Evolutionary conservation across 2,113 vertebrate genomes (phyloP), one percentile per base, ranked within the genome.

Genomic region (Candoia aspera): DNA sequence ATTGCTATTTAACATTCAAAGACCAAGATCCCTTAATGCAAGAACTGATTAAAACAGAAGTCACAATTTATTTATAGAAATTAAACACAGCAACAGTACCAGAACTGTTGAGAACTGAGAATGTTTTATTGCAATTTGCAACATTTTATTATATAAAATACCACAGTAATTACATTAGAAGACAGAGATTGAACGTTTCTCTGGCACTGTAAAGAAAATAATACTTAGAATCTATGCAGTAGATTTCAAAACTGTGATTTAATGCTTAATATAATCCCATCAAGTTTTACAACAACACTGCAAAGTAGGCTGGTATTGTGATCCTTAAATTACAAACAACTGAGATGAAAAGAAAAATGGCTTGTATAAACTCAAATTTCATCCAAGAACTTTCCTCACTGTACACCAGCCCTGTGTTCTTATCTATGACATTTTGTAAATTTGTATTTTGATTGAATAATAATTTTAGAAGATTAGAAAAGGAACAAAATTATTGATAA

Each of bases 1-100:
- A 94, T 93, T 89, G 24, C 0, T 59, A 92, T 94, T 92, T 96
- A 96, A 95, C 92, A 95, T 95, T 94, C 92, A 59, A 91, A 95
- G 93, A 64, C 95, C 79, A 89, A 0, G 49, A 92, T 93, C 91
- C 94, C 90, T 92, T n/a, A 92, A 93, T 92, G 94, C 93, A 87
- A 26, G n/a, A 87, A 87, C 93, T 95, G 94, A 94, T 96, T 93
- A 93, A 94, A 55, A 91, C 0, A 91, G 46, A 93, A 87, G 3
- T 0, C n/a, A 37, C 94, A 59, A 0, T 79, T 79, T 93, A 59
- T 89, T 94, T 93, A 87, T 93, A 88, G 87, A 57, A 92, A 64
- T 57, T 86, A 86, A 54, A 54, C 11, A 3, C 73, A 84, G 42
- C 21, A 89, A 62, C 24, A 49, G 46, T 37, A 73, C 37, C 10